Evolutionary conservation across 92 coral and sea anemone species (phyloP).

Genomic region (Scolanthus callimorphus): DNA sequence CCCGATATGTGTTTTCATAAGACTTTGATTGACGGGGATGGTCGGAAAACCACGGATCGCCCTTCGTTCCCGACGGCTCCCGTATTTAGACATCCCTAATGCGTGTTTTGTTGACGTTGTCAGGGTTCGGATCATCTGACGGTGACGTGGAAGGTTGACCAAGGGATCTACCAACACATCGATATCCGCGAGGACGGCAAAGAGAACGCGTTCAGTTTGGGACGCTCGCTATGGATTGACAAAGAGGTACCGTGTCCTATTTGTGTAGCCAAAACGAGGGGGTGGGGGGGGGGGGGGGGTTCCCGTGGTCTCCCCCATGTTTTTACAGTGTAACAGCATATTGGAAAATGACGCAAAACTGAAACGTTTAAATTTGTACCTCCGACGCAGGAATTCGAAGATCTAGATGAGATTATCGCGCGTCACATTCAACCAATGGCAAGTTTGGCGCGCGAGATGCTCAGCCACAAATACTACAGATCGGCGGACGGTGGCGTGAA

Average conservation of each 20-base stretch:
- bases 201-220: constrained; percentile 93
- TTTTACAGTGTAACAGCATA: no score
- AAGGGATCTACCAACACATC: constrained; percentile 86
- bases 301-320: no score
- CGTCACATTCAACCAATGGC: constrained; percentile 99
- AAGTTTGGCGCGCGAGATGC: constrained; percentile 78
- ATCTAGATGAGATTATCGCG: constrained; percentile 97
- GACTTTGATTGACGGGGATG: no score
- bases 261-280: not conserved
- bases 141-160: constrained; percentile 97
- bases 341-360: no score
- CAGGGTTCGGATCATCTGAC: constrained; percentile 96
- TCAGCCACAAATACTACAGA: constrained; percentile 78
- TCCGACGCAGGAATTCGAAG: constrained; percentile 99
- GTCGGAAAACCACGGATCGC: no score
- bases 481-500: constrained; percentile 77
- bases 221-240: constrained; percentile 96
- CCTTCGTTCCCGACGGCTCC: no score
- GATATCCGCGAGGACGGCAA: constrained; percentile 95
- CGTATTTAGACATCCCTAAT: no score
- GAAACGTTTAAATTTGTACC: no score
- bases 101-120: no score
- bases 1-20: no score
- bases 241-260: constrained; percentile 63
- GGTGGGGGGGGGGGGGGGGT: not conserved